phyloP scores from a whole-genome alignment of 2,113 vertebrate genomes.

The Pseudolaguvia tuberculata region DNA sequence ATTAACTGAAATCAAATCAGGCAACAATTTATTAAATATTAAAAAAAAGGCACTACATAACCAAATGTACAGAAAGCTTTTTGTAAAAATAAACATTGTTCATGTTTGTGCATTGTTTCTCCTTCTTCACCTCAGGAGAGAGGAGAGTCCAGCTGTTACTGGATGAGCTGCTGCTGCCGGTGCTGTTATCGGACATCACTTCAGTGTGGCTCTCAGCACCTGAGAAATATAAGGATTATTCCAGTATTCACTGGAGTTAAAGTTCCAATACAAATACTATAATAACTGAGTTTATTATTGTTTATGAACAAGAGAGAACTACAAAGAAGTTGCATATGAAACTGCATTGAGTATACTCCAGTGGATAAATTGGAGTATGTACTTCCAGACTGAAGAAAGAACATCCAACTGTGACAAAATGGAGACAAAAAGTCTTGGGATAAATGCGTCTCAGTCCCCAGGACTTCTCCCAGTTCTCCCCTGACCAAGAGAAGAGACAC shows the following conservation, averaged over 20 bases:
- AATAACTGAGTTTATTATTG: not conserved
- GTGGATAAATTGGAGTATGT: too few relatives aligned
- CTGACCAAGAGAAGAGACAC: too few relatives aligned
- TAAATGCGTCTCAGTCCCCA: too few relatives aligned
- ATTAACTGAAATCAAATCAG: not conserved
- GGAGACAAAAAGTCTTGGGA: too few relatives aligned
- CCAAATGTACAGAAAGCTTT: not conserved
- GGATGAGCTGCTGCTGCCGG: slow-evolving; percentile 68
- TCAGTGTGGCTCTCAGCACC: slow-evolving; percentile 57
- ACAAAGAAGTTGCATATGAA: not conserved
- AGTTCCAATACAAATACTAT: not conserved
- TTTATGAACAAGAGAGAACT: not conserved
- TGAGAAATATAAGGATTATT: slow-evolving; percentile 32
- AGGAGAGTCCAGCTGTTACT: slow-evolving; percentile 73
- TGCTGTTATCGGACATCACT: slow-evolving; percentile 73
- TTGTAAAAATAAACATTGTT: not conserved
- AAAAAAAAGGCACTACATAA: not conserved
- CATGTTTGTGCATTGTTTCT: not conserved
- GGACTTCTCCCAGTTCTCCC: too few relatives aligned
- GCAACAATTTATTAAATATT: not conserved
- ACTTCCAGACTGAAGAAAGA: too few relatives aligned
- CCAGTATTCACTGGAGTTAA: not conserved
- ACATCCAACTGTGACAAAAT: too few relatives aligned
- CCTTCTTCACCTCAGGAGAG: slow-evolving; percentile 62
- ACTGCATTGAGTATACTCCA: too few relatives aligned